Evolutionary conservation across 2,888 invertebrate species (phyloP).

Genomic region (Ypsolopha scabrella): DNA sequence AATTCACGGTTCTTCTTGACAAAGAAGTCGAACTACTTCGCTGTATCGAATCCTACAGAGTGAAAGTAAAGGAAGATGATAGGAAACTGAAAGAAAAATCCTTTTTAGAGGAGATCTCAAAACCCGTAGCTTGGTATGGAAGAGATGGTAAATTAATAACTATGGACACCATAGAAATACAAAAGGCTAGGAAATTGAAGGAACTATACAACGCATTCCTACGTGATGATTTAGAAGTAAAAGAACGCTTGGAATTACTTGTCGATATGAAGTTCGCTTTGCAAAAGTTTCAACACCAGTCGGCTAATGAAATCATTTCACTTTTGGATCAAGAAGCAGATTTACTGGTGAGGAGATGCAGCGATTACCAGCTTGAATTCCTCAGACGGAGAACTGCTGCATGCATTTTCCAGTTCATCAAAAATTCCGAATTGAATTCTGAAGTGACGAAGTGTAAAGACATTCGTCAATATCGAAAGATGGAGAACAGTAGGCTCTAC

Average conservation of each 20-base stretch:
- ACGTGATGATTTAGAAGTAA: slow-evolving; percentile 66
- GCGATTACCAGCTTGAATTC: slow-evolving; percentile 69
- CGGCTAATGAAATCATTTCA: slow-evolving; percentile 69
- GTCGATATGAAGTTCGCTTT: slow-evolving; percentile 77
- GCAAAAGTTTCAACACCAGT: slow-evolving; percentile 67
- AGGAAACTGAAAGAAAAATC: slow-evolving; percentile 70
- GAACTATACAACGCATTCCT: slow-evolving; percentile 78
- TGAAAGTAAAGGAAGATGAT: slow-evolving; percentile 70
- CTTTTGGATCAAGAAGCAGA: slow-evolving; percentile 80
- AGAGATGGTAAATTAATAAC: slow-evolving; percentile 77
- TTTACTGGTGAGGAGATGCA: slow-evolving; percentile 74
- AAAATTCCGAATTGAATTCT: slow-evolving; percentile 70
- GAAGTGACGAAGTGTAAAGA: slow-evolving; percentile 65
- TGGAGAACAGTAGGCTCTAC: slow-evolving; percentile 47
- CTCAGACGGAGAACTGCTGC: slow-evolving; percentile 76
- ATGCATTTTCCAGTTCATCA: slow-evolving; percentile 65
- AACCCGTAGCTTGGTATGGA: slow-evolving; percentile 82
- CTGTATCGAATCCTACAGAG: slow-evolving; percentile 76
- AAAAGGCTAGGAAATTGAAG: slow-evolving; percentile 80
- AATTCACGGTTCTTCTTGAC: slow-evolving; percentile 76
- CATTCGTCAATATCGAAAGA: slow-evolving; percentile 45
- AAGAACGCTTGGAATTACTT: slow-evolving; percentile 78
- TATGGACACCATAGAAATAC: slow-evolving; percentile 86
- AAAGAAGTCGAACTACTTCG: slow-evolving; percentile 79
- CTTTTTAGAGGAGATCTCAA: slow-evolving; percentile 76